These are phyloP conservation scores for Ennomos quercinarius DNA, from an alignment of 2,888 invertebrate genomes.

Conservation along the genomic window DNA sequence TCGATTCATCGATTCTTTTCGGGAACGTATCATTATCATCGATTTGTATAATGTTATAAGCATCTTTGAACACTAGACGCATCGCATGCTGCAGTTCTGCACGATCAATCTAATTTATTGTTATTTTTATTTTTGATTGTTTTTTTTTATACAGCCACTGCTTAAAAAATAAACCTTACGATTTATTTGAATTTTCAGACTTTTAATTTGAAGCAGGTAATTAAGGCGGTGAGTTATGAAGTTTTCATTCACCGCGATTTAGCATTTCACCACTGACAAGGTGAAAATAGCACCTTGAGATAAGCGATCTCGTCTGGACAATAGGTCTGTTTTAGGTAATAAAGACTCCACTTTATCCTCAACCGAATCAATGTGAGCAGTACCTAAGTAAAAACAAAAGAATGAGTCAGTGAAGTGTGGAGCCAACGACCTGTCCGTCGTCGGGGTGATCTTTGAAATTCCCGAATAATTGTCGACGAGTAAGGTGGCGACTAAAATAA, in stretches of 20 bases:
- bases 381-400: constrained; percentile 78
- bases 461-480: constrained; percentile 82
- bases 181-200: background rate
- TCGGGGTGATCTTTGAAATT: constrained; percentile 83
- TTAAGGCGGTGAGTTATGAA: constrained; percentile 12
- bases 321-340: constrained; percentile 39
- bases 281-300: constrained; percentile 23
- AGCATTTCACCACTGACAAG: constrained; percentile 16
- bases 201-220: background rate
- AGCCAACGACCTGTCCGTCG: constrained; percentile 73
- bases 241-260: background rate
- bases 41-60: constrained; percentile 37
- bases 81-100: constrained; percentile 31
- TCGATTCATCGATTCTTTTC: constrained; percentile 47
- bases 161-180: too few species aligned
- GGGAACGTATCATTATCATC: constrained; percentile 49
- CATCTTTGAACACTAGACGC: constrained; percentile 22
- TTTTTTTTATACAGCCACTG: too few species aligned
- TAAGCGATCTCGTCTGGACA: constrained; percentile 26
- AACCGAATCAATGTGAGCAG: constrained; percentile 49
- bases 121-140: too few species aligned
- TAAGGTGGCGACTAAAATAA: constrained; percentile 81
- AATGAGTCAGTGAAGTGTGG: constrained; percentile 75
- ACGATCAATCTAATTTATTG: constrained; percentile 11
- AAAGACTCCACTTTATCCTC: constrained; percentile 48